phyloP scores from a whole-genome alignment of 2,888 invertebrate species.

The Hyposoter didymator region DNA sequence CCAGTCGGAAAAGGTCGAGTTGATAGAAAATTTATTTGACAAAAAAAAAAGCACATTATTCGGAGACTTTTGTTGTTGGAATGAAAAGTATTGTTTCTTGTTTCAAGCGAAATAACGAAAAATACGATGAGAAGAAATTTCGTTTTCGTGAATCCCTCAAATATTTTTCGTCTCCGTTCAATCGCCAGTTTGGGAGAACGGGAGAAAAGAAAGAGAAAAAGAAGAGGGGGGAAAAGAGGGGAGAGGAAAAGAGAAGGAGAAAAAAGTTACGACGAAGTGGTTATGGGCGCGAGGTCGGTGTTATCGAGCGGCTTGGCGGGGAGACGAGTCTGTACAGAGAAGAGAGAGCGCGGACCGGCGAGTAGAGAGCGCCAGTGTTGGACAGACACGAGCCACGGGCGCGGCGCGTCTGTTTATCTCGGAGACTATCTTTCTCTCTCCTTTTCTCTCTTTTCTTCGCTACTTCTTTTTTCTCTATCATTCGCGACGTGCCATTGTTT shows the following conservation, averaged over 20 bases:
- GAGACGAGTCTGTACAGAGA: constrained; percentile 41
- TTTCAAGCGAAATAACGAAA: neutral
- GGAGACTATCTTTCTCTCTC: constrained; percentile 15
- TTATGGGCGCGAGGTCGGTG: constrained; percentile 70
- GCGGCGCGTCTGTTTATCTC: constrained; percentile 61
- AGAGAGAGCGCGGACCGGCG: constrained; percentile 64
- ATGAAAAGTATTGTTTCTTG: neutral
- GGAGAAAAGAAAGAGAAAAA: constrained; percentile 4
- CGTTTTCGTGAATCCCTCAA: neutral
- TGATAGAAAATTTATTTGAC: neutral
- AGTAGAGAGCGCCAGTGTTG: constrained; percentile 73
- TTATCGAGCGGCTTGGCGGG: constrained; percentile 74
- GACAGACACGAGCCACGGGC: constrained; percentile 72
- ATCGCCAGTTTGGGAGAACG: neutral
- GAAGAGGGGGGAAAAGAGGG: neutral
- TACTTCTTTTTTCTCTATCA: constrained; percentile 2
- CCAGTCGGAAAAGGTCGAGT: neutral
- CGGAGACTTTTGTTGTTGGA: neutral
- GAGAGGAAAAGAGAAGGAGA: constrained; percentile 10
- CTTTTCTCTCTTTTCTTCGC: constrained; percentile 8
- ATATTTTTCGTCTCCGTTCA: neutral
- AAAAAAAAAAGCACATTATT: neutral
- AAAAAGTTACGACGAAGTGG: constrained; percentile 73
- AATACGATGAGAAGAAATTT: neutral
- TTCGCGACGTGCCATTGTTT: neutral